Conservation (phyloP, 2,113 vertebrate genomes). For the Pollimyrus isidori region DNA sequence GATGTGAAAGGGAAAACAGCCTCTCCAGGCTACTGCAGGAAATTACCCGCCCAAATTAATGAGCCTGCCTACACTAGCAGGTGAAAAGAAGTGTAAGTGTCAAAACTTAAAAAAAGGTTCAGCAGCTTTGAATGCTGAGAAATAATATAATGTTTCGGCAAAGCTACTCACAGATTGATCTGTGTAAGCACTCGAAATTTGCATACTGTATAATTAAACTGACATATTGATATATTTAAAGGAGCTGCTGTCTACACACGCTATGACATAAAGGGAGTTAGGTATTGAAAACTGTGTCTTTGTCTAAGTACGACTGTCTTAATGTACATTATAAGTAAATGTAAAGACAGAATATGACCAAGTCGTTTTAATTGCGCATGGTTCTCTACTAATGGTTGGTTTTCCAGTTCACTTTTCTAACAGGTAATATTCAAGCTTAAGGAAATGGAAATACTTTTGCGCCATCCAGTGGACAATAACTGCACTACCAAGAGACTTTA, state of each 20-base stretch:
- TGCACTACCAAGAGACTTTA: neutral
- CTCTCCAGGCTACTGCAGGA: conserved; percentile 35
- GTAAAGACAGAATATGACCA: neutral
- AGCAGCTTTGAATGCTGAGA: neutral
- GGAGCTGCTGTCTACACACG: neutral
- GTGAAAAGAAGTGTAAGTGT: neutral
- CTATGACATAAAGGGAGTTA: neutral
- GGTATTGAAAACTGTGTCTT: neutral
- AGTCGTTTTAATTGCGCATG: neutral
- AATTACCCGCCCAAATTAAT: conserved; percentile 13
- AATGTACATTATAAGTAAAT: neutral
- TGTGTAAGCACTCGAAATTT: neutral
- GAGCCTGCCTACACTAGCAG: neutral
- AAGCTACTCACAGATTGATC: neutral
- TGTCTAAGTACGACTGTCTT: neutral
- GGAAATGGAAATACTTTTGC: conserved; percentile 49
- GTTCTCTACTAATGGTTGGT: neutral
- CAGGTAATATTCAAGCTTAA: conserved; percentile 22
- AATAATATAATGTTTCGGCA: neutral
- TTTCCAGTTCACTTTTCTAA: conserved; percentile 32
- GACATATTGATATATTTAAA: neutral
- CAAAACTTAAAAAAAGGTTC: neutral
- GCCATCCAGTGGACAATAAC: conserved; percentile 53
- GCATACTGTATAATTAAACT: neutral
- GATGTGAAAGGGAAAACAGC: conserved; percentile 34